Evolutionary conservation across 2,113 vertebrate species (phyloP), one percentile per base, ranked within the genome.

Genomic region (Antigone vipio): DNA sequence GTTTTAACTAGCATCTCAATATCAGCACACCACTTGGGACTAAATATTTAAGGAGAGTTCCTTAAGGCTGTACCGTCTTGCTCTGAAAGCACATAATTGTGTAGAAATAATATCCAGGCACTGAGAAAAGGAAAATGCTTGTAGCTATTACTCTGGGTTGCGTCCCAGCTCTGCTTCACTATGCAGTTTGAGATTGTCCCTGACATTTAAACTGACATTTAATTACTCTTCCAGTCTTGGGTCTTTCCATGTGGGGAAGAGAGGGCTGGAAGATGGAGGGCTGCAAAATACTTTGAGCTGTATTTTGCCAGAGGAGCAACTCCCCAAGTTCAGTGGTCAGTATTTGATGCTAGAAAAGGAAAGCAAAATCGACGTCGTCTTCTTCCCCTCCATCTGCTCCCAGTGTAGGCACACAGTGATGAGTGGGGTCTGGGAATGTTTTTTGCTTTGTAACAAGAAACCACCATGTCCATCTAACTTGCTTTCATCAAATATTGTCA

Each of bases 41-140:
- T 58, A 45, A 42, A 11, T 88, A 45, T 59, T 77, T 74, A 67
- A 88, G 62, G 15, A 22, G 20, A 49, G 27, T n/a, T 93, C 47
- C 47, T 89, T 32, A 53, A 60, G 56, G 44, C 75, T 78, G 20
- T 73, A 20, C 45, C 0, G 0, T 64, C 79, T 90, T 44, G n/a
- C 16, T 81, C 50, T 69, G 67, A 52, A 84, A 79, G 44, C 29
- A 40, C 38, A 8, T 82, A 71, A 79, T n/a, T 35, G 21, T 71
- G 66, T 68, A 89, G 85, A 94, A 94, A 55, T 60, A 77, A 85
- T 45, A 82, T 30, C 22, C 67, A 79, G 42, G 24, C 63, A 55
- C 4, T 27, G 53, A 90, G 47, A 62, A 93, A 62, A 38, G 20
- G 16, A 77, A 86, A 83, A 45, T 66, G 21, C 34, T 80, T 56